These are phyloP conservation scores for Mellivora capensis DNA, from an alignment of 2,113 vertebrate species.

Conservation along the genomic window DNA sequence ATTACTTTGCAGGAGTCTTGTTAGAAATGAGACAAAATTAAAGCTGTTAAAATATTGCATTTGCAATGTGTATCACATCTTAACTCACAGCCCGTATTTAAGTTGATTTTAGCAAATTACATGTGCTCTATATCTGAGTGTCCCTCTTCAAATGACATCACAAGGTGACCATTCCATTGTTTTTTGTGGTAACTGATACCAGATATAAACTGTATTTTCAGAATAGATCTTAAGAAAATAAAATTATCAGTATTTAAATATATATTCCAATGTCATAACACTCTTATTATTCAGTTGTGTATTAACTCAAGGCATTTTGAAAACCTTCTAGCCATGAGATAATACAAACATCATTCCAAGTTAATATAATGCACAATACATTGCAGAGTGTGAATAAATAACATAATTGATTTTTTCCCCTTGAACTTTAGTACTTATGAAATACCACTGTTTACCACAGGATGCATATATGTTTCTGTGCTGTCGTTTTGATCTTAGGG, in stretches of 20 bases:
- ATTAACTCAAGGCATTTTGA: background rate
- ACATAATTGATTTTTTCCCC: background rate
- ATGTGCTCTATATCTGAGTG: background rate
- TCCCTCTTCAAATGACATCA: background rate
- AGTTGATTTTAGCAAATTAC: background rate
- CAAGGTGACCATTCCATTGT: background rate
- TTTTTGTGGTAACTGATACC: background rate
- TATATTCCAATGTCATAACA: background rate
- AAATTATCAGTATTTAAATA: background rate
- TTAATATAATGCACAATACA: background rate
- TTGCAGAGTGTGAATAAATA: background rate
- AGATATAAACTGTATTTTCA: background rate
- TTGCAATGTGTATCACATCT: background rate
- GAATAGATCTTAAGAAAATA: background rate
- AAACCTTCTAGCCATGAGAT: background rate
- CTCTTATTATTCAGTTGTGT: background rate
- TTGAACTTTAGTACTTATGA: background rate
- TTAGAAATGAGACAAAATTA: conserved; percentile 17
- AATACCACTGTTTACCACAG: background rate
- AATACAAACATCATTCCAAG: background rate
- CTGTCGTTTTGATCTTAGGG: background rate
- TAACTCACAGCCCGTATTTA: background rate
- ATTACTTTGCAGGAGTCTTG: conserved; percentile 22
- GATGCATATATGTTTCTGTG: background rate
- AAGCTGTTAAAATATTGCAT: conserved; percentile 21